A percentile compares a stretch with the other conserved stretches of the same genome.
phyloP scores from a whole-genome alignment of 1,140 invertebrate species.

The Tyrophagus putrescentiae region DNA sequence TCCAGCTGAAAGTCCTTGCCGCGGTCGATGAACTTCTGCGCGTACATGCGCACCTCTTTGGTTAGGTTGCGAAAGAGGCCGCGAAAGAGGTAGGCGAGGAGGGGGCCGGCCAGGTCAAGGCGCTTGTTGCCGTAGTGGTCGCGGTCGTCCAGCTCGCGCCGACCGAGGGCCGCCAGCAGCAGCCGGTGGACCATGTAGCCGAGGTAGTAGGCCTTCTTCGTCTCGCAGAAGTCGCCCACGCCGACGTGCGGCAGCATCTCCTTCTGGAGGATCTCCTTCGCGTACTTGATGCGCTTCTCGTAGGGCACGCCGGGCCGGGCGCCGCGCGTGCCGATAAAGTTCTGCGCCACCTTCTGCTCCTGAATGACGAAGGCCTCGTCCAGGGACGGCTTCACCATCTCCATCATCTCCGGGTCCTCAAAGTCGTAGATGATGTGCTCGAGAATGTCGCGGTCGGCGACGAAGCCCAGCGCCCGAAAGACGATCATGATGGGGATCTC shows the following conservation, averaged over 20 bases:
- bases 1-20: conserved; percentile 97
- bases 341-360: conserved; percentile 93
- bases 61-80: conserved; percentile 74
- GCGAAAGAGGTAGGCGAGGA: conserved; percentile 80
- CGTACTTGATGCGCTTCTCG: conserved; percentile 97
- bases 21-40: conserved; percentile 95
- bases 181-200: conserved; percentile 97
- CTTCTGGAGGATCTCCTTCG: conserved; percentile 94
- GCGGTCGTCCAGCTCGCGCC: conserved; percentile 88
- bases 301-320: conserved; percentile 92
- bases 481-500: conserved; percentile 99
- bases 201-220: conserved; percentile 94
- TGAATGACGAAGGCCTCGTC: conserved; percentile 99
- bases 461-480: conserved; percentile 86
- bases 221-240: conserved; percentile 97
- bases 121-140: conserved; percentile 99
- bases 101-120: conserved; percentile 85
- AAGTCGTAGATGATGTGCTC: conserved; percentile 99
- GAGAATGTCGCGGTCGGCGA: conserved; percentile 92
- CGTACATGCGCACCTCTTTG: conserved; percentile 92
- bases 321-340: conserved; percentile 92
- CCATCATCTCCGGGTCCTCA: conserved; percentile 99
- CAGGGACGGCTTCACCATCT: conserved; percentile 95
- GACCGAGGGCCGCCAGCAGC: conserved; percentile 76
- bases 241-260: conserved; percentile 99